phyloP scores from a whole-genome alignment of 1,140 invertebrate genomes.

The Heliconius nattereri region DNA sequence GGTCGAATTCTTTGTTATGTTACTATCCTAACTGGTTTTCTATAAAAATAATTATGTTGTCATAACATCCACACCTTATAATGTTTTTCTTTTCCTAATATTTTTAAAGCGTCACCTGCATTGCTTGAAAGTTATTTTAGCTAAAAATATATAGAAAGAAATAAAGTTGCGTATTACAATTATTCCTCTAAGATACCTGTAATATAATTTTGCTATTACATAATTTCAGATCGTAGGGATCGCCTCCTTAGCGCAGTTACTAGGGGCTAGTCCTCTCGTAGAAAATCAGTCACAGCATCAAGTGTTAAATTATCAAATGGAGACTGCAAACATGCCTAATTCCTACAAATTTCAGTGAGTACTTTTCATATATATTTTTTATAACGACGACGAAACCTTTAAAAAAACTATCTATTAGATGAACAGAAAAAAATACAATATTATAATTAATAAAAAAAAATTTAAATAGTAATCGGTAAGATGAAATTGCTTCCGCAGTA shows the following conservation, averaged over 20 bases:
- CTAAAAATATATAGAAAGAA: background rate
- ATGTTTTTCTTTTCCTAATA: slow-evolving; percentile 22
- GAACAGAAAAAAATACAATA: background rate
- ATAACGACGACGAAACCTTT: background rate
- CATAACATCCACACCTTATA: slow-evolving; percentile 44
- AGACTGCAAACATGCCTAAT: slow-evolving; percentile 67
- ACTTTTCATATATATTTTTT: slow-evolving; percentile 11
- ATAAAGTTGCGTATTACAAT: background rate
- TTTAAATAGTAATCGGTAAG: background rate
- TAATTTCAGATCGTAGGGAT: slow-evolving; percentile 53
- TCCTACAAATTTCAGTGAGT: slow-evolving; percentile 72
- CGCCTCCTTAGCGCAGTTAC: slow-evolving; percentile 42
- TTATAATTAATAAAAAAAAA: background rate
- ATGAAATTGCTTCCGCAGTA: background rate
- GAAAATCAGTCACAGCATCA: slow-evolving; percentile 55
- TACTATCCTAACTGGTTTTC: slow-evolving; percentile 48
- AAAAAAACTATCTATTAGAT: background rate
- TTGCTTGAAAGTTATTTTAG: background rate
- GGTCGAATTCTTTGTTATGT: slow-evolving; percentile 41
- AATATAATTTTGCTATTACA: background rate
- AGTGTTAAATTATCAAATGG: slow-evolving; percentile 58
- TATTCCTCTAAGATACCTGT: background rate
- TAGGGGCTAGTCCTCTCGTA: slow-evolving; percentile 50
- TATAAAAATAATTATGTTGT: slow-evolving; percentile 41
- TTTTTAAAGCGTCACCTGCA: background rate